Conservation (phyloP, 2,888 invertebrate genomes). For the Dolomedes plantarius region DNA sequence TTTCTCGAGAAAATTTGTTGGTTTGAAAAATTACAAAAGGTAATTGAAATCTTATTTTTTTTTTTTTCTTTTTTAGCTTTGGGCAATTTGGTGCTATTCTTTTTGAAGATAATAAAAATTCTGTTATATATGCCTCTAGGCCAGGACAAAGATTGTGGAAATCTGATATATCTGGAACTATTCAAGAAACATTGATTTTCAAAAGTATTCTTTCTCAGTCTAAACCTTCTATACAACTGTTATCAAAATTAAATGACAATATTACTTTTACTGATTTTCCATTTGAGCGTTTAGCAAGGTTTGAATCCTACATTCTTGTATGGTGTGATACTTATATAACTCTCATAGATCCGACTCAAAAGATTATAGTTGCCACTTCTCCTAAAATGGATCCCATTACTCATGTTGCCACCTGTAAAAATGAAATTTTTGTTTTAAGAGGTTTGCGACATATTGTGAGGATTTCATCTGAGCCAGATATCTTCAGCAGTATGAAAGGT, state of each 20-base stretch:
- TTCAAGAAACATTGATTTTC: conserved; percentile 89
- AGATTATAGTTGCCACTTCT: conserved; percentile 83
- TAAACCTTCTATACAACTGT: conserved; percentile 73
- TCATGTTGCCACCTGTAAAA: conserved; percentile 76
- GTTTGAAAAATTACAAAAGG: no score
- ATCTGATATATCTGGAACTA: conserved; percentile 85
- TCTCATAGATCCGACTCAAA: conserved; percentile 84
- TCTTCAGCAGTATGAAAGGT: conserved; percentile 42
- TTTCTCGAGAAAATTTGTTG: no score
- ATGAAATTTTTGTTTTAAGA: conserved; percentile 86
- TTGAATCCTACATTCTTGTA: conserved; percentile 84
- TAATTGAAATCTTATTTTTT: no score
- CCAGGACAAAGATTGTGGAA: conserved; percentile 91
- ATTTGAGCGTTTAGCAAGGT: conserved; percentile 83
- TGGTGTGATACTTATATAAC: conserved; percentile 84
- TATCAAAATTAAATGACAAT: not conserved
- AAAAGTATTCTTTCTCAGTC: conserved; percentile 79
- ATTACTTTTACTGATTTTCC: conserved; percentile 79
- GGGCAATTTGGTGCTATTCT: conserved; percentile 83
- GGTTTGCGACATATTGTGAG: conserved; percentile 86
- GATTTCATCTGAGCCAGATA: conserved; percentile 77
- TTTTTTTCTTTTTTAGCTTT: conserved; percentile 77
- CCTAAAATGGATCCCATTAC: conserved; percentile 79
- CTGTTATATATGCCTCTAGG: conserved; percentile 83
- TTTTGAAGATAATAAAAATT: conserved; percentile 78